Base-by-base conservation (phyloP, 2,797 vertebrate species). In the Sphenopsis melanotis region DNA sequence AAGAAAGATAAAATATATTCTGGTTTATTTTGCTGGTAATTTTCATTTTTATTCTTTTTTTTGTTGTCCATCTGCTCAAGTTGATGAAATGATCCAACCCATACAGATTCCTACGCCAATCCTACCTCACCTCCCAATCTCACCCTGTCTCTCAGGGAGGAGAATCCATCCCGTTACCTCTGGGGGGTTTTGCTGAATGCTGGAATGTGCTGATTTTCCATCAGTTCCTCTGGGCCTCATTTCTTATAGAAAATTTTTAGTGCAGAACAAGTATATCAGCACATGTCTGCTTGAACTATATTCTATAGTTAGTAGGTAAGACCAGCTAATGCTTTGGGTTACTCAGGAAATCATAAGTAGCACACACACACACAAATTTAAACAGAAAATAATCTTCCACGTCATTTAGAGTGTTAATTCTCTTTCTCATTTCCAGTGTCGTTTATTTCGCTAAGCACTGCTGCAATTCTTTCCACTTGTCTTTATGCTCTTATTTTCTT, bases 261-360 rank as follows among this genome's bases (percentile, higher is more conserved):
- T 76, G 71, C 52, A 93, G 87, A 92, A 84, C 82, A 70, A 78
- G 24, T 81, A 22, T 42, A 79, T 70, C 55, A 74, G 70, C 76
- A 90, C 2, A 8, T 37, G 50, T 91, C 75, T 93, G 79, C 69
- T 84, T 86, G 27, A 56, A 80, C 70, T 93, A 72, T 52, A 39
- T 23, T 65, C 70, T 96, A 60, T 1, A 57, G 90, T 96, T 96
- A 95, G 95, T 95, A 93, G 64, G 84, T 82, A 83, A 92, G 36
- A 94, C 46, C 90, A 93, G 41, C 49, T 93, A 95, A 81, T 65
- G 70, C 46, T 84, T 84, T 70, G 83, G 19, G 83, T 93, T 87
- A 87, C 59, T 96, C 52, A 64, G 72, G 85, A 94, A 90, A 87
- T 86, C 70, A 21, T 81, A 96, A 90, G 92, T 92, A 92, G 61